phyloP scores from a whole-genome alignment of 2,113 vertebrate genomes.

The Hyaena hyaena region DNA sequence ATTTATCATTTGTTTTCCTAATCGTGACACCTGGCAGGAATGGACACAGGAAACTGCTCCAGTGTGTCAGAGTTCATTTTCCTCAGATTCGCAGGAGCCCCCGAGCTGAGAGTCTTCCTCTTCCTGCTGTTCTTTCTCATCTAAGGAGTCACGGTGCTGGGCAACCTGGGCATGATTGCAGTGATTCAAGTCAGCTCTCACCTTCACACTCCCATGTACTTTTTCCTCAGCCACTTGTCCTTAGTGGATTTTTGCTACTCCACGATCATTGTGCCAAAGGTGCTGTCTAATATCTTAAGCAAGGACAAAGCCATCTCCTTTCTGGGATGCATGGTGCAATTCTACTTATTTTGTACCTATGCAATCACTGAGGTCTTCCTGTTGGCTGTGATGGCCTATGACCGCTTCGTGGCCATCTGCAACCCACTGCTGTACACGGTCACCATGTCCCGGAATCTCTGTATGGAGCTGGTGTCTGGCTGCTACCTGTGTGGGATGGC shows the following conservation, averaged over 20 bases:
- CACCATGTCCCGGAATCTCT: background rate
- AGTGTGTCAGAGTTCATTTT: background rate
- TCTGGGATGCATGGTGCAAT: conserved; percentile 28
- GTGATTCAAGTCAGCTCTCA: conserved; percentile 50
- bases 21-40: background rate
- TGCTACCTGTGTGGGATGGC: background rate
- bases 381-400: conserved; percentile 67
- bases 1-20: background rate
- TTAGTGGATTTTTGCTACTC: conserved; percentile 75
- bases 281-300: conserved; percentile 23
- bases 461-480: background rate
- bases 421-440: background rate
- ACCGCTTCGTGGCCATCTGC: conserved; percentile 63
- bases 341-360: conserved; percentile 27
- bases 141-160: conserved; percentile 44
- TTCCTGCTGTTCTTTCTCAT: conserved; percentile 56
- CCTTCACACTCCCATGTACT: conserved; percentile 75
- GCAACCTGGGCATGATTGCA: conserved; percentile 64
- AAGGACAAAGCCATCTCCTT: conserved; percentile 61
- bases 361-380: conserved; percentile 39
- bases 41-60: background rate
- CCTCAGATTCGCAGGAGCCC: background rate
- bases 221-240: conserved; percentile 76
- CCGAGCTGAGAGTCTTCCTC: background rate
- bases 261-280: conserved; percentile 59